Base-by-base conservation (phyloP, 1,140 invertebrate genomes). In the Fopius arisanus region DNA sequence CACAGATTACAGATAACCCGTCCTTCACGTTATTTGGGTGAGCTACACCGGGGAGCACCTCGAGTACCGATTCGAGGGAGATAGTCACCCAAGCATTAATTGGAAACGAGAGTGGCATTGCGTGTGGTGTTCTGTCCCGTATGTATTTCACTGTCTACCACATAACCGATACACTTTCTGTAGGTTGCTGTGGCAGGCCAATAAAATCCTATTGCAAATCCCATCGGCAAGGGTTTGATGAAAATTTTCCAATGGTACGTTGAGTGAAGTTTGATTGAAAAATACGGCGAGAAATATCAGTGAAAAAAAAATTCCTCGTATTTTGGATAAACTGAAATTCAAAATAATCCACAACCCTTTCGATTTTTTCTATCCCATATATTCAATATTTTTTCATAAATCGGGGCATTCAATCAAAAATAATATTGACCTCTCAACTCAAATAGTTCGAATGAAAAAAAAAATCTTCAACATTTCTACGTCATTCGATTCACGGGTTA, bases 61-160 rank as follows among this genome's bases (percentile, higher is more conserved):
- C n/a, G 62, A 65, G 28, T 65, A 33, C 14, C 29, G n/a, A 29
- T 65, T 19, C 26, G 29, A 65, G 7, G 33, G 29, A 37, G 29
- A 65, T 19, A 65, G 48, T 10, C 3, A 14, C 9, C 62, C 14
- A n/a, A 19, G 28, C 29, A 31, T 31, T 65, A 65, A 65, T 65
- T 65, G 28, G 29, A 65, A 65, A 33, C 28, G 62, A 65, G 28
- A 31, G 62, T 65, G 62, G 62, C 29, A 26, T 65, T 29, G 29
- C 29, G 26, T 28, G 29, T 31, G 62, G 54, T 59, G 26, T 59
- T 59, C 54, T 12, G 7, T 59, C 54, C 1, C 19, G 43, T 7
- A 59, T 59, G 23, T 59, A 26, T 59, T 59, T 59, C 54, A 19
- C 9, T 59, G 54, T 59, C 54, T 28, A 59, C 23, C 54, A 28